A percentile compares a stretch with the other conserved stretches of the same genome.
These are phyloP conservation scores for Fissipunctia ypsillon DNA, from an alignment of 2,888 invertebrate genomes.

Conservation along the genomic window DNA sequence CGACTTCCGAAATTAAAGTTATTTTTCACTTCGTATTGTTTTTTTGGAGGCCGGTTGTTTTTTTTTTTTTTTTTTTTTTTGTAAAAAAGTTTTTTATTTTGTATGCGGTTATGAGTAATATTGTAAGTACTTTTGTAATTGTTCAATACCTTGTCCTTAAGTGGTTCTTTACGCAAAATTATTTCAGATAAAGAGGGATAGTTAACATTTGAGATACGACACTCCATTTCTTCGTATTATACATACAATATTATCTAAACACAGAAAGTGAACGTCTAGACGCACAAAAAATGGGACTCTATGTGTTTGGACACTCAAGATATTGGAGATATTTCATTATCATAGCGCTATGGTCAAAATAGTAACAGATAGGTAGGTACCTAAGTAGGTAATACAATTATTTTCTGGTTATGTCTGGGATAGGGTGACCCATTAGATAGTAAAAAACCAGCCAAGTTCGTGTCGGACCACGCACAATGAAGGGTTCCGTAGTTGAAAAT, in stretches of 20 bases:
- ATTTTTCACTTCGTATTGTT: too few species aligned
- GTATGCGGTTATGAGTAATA: slow-evolving; percentile 1
- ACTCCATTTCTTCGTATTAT: slow-evolving; percentile 14
- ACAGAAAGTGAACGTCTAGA: slow-evolving; percentile 39
- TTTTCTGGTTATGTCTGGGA: not conserved
- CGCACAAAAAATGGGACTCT: slow-evolving; percentile 9
- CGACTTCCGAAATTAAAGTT: too few species aligned
- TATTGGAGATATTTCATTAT: not conserved
- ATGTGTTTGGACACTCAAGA: slow-evolving; percentile 15
- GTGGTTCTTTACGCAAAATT: slow-evolving; percentile 12
- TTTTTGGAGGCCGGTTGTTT: too few species aligned
- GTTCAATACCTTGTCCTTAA: slow-evolving; percentile 5
- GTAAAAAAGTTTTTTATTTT: too few species aligned
- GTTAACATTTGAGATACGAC: not conserved
- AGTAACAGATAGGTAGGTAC: not conserved
- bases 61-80: too few species aligned
- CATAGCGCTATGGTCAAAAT: slow-evolving; percentile 1
- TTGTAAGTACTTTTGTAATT: slow-evolving; percentile 18
- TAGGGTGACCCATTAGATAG: not conserved
- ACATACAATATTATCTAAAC: slow-evolving; percentile 14
- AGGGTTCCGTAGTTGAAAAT: too few species aligned
- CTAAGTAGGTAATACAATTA: not conserved
- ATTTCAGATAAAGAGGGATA: not conserved
- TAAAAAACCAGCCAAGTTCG: too few species aligned
- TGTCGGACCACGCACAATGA: too few species aligned